Conservation (phyloP, 2,888 invertebrate genomes). For the Shargacucullia verbasci region DNA sequence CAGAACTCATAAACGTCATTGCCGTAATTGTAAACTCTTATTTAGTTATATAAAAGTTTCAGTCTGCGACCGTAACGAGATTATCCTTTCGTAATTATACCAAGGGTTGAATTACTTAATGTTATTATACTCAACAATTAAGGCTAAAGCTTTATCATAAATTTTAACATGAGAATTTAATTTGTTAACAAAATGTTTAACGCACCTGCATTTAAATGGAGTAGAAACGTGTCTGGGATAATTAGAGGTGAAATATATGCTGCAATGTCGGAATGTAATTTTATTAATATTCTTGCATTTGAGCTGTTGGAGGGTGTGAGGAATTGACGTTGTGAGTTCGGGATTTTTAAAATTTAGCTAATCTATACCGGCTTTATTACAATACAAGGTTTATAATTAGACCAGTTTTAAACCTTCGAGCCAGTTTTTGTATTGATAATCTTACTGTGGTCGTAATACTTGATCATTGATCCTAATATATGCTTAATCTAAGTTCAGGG, state of each 20-base stretch:
- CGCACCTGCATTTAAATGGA: slow-evolving; percentile 45
- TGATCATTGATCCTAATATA: too few species aligned
- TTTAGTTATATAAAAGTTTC: slow-evolving; percentile 53
- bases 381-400: too few species aligned
- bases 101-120: slow-evolving; percentile 49
- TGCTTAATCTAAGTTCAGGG: too few species aligned
- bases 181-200: slow-evolving; percentile 36
- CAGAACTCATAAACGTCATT: slow-evolving; percentile 41
- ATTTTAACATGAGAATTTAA: slow-evolving; percentile 33
- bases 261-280: slow-evolving; percentile 4
- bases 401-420: too few species aligned
- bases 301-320: too few species aligned
- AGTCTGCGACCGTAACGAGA: slow-evolving; percentile 34
- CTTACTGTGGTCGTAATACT: too few species aligned
- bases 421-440: too few species aligned
- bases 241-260: slow-evolving; percentile 16
- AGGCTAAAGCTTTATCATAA: slow-evolving; percentile 37
- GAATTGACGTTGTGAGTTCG: too few species aligned
- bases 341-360: too few species aligned
- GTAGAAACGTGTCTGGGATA: slow-evolving; percentile 12
- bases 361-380: too few species aligned
- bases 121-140: slow-evolving; percentile 38
- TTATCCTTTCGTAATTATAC: slow-evolving; percentile 57
- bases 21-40: slow-evolving; percentile 45
- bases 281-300: too few species aligned